phyloP scores from a whole-genome alignment of 1,140 invertebrate species.

The Atta colombica region DNA sequence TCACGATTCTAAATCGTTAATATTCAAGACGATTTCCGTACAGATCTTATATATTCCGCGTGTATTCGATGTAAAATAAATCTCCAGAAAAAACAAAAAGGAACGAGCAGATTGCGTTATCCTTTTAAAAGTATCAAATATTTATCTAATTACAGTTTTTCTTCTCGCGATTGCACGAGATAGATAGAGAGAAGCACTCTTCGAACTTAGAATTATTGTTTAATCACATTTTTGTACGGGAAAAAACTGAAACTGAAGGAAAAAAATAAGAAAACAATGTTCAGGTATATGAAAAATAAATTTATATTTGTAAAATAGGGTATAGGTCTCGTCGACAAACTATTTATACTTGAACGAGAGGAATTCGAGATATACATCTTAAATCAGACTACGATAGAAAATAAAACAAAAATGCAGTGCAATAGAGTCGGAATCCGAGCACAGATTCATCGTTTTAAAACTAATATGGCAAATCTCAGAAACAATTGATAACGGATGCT shows the following conservation, averaged over 20 bases:
- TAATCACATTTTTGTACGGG: not conserved
- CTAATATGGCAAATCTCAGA: slow-evolving; percentile 55
- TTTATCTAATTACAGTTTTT: not conserved
- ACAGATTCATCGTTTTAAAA: slow-evolving; percentile 53
- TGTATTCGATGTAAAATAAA: not conserved
- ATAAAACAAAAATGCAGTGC: slow-evolving; percentile 57
- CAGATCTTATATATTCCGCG: not conserved
- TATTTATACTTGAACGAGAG: slow-evolving; percentile 29
- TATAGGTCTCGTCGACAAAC: slow-evolving; percentile 17
- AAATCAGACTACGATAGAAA: slow-evolving; percentile 45
- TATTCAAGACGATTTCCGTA: not conserved
- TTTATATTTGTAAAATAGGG: slow-evolving; percentile 72
- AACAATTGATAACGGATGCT: slow-evolving; percentile 12
- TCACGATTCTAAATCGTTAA: not conserved
- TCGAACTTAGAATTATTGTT: not conserved
- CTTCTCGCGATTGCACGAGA: not conserved
- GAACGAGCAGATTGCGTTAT: not conserved
- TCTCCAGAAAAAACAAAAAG: not conserved
- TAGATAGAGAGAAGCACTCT: not conserved
- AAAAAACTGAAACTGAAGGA: slow-evolving; percentile 44
- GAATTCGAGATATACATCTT: slow-evolving; percentile 48
- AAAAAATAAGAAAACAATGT: slow-evolving; percentile 52
- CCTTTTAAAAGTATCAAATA: not conserved
- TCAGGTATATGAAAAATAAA: slow-evolving; percentile 73
- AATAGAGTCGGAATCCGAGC: slow-evolving; percentile 51